These are phyloP conservation scores for Sebastes taczanowskii DNA, from an alignment of 2,797 vertebrate genomes.

Conservation along the genomic window DNA sequence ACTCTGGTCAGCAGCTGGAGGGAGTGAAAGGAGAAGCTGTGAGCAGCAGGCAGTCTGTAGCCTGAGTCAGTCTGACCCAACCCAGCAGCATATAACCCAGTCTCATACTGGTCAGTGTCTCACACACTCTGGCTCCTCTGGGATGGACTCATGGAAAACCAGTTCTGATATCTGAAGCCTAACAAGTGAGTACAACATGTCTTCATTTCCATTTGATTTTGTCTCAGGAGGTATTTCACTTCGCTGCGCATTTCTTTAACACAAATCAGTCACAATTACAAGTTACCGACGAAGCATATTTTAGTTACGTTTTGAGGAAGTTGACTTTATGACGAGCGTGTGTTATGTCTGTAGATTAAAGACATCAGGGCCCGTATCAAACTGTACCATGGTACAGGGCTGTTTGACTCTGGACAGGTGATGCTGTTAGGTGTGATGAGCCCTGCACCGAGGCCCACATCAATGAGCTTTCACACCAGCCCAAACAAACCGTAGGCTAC, in stretches of 20 bases:
- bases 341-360: too few relatives aligned
- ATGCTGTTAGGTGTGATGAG: too few relatives aligned
- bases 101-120: neutral
- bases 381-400: too few relatives aligned
- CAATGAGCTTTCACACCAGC: too few relatives aligned
- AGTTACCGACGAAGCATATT: neutral
- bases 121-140: neutral
- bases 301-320: neutral
- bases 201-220: neutral
- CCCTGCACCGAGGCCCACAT: too few relatives aligned
- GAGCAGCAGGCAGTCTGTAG: neutral
- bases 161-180: constrained; percentile 5
- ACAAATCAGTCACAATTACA: neutral
- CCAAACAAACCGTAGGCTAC: too few relatives aligned
- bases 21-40: constrained; percentile 6
- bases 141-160: neutral
- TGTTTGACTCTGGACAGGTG: too few relatives aligned
- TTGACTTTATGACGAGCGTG: too few relatives aligned
- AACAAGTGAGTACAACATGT: constrained; percentile 24
- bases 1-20: neutral
- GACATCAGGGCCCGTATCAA: too few relatives aligned
- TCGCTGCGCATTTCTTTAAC: neutral
- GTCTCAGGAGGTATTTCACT: neutral
- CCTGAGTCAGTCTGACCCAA: constrained; percentile 5
- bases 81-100: constrained; percentile 21